Base-by-base conservation (phyloP, 2,888 invertebrate genomes). In the Hartigia nigra region DNA sequence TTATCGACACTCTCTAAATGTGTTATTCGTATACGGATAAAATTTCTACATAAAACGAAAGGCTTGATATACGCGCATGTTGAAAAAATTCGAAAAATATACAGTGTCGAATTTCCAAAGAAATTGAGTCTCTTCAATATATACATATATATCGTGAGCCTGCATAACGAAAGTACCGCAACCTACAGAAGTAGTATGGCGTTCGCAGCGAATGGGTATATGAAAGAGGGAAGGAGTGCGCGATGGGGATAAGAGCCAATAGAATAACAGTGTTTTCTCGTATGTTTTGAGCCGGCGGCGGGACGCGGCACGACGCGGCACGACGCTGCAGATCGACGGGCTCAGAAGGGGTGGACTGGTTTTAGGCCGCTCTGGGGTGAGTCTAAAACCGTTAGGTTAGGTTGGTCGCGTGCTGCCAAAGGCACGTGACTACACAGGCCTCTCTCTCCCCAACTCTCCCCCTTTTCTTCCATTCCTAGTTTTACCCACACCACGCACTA, bases 311-410 rank as follows among this genome's bases (percentile, higher is more conserved):
- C 74, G 72, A 31, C 72, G 77, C 75, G 37, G 70, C 75, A 78
- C 74, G 76, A 74, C 31, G 77, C 69, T 32, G 74, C 77, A 77
- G 37, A 70, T 70, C 79, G 77, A 79, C 36, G 74, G 76, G 72
- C 12, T 70, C 72, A 78, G 87, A 90, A 87, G 88, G 88, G 88
- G 88, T 89, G 90, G 89, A 90, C 88, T 90, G 89, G 88, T 90
- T 88, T 88, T 88, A 83, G 84, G 84, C 83, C 84, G 81, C 82
- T 81, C 87, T 87, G 87, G 89, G 89, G 89, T 87, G 88, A 89
- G 89, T 84, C 87, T 86, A 88, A 91, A 91, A 91, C 91, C 91
- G 91, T 91, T 91, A 91, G 90, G 91, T 91, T 91, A 91, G 90
- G 89, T 88, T 86, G 87, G 91, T 91, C 91, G 91, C 91, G 91